Evolutionary conservation across 1,140 invertebrate species (phyloP), one percentile per base, ranked within the genome.

Genomic region (Melanaphis sacchari): DNA sequence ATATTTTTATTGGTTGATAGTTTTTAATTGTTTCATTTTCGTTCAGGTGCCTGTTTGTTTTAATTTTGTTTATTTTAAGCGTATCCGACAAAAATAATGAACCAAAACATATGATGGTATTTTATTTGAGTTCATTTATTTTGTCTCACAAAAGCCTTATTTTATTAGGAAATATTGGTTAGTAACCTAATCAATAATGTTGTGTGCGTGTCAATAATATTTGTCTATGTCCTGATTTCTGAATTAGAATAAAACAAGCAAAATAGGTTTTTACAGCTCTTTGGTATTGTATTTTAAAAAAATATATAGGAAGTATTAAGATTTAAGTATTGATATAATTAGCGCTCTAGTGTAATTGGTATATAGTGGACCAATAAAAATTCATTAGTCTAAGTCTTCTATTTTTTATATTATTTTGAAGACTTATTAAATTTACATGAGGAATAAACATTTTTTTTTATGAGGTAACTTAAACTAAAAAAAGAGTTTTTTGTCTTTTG

Each of bases 301-400:
- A 52, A 24, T 93, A 85, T 84, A 85, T 93, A 93, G 91, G 91
- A 22, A 52, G 26, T 85, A 31, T 84, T 84, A 93, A 54, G 36
- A 52, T 41, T 40, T 93, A 81, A 91, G 90, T 81, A 91, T 46
- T 82, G 36, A 92, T 81, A 76, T 93, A 31, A 93, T 93, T 49
- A 93, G 91, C 91, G 91, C 91, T 93, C 91, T 93, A 93, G 91
- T 93, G 91, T 93, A 85, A 93, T 93, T 93, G 91, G 91, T 93
- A 93, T 93, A 93, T 93, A 93, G 91, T 93, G 91, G 91, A 93
- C 91, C 91, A 93, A 93, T 93, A 93, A 93, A 93, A 84, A 84
- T 84, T 85, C 36, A 54, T 85, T 85, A 93, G 91, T 93, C 40
- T 76, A 76, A 82, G 81, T 93, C 81, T 93, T 93, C 90, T 82